Percentiles rank a stretch among this genome's conserved stretches.
Conservation (phyloP, 2,113 vertebrate genomes). For the Nicator chloris region DNA sequence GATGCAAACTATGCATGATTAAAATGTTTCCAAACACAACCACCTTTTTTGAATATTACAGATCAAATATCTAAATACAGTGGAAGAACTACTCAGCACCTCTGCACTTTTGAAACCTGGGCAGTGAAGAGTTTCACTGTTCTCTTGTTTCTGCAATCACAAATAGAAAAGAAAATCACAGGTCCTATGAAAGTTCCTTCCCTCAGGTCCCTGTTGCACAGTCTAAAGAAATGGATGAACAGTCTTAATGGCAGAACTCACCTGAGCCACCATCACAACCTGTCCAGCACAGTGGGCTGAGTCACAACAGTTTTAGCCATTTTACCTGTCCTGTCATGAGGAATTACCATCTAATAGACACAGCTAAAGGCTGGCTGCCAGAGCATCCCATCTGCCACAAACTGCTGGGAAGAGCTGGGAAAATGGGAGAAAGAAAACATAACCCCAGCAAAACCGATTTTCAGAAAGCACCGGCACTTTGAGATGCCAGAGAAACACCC, state of each 20-base stretch:
- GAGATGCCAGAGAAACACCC: not conserved
- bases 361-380: not conserved
- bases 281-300: not conserved
- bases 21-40: not conserved
- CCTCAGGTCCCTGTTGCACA: not conserved
- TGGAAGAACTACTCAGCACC: not conserved
- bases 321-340: not conserved
- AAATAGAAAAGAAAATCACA: not conserved
- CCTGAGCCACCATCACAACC: not conserved
- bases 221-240: not conserved
- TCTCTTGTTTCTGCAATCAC: not conserved
- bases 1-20: not conserved
- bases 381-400: not conserved
- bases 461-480: not conserved
- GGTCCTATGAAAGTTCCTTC: not conserved
- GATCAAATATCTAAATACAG: not conserved
- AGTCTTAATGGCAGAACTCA: not conserved
- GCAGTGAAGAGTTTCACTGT: not conserved
- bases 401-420: not conserved
- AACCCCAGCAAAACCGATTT: not conserved
- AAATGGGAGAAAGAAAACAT: not conserved
- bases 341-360: fast-evolving
- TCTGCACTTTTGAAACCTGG: not conserved
- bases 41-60: not conserved
- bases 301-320: not conserved